phyloP scores from a whole-genome alignment of 2,888 invertebrate species.

The Mayetiola destructor region DNA sequence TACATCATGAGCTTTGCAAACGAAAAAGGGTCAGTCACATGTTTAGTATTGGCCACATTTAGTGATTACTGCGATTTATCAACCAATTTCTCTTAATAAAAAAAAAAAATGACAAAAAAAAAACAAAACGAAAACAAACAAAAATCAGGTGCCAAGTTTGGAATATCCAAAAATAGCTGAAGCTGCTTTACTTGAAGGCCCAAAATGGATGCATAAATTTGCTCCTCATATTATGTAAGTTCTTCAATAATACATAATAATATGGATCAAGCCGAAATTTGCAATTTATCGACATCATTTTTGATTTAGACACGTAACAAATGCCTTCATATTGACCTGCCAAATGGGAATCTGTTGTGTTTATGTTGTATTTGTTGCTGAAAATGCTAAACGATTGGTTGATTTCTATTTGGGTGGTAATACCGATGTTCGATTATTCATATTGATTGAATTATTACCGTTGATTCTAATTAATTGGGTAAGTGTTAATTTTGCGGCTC shows the following conservation, averaged over 20 bases:
- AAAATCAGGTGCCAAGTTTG: constrained; percentile 56
- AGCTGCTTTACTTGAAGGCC: constrained; percentile 60
- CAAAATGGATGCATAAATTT: constrained; percentile 44
- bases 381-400: constrained; percentile 60
- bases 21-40: constrained; percentile 29
- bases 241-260: no score
- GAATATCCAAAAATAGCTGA: constrained; percentile 77
- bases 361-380: constrained; percentile 68
- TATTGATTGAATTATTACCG: constrained; percentile 57
- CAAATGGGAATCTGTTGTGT: constrained; percentile 95
- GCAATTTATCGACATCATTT: no score
- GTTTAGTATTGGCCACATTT: no score
- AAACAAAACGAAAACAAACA: no score
- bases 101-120: no score
- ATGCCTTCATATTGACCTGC: constrained; percentile 58
- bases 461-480: constrained; percentile 65
- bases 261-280: neutral
- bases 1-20: constrained; percentile 45
- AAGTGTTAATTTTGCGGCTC: neutral
- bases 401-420: constrained; percentile 37
- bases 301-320: constrained; percentile 6
- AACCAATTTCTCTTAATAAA: no score
- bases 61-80: no score
- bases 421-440: constrained; percentile 47
- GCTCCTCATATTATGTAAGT: constrained; percentile 39